Evolutionary conservation across 2,888 invertebrate genomes (phyloP).

Genomic region (Acleris emargana): DNA sequence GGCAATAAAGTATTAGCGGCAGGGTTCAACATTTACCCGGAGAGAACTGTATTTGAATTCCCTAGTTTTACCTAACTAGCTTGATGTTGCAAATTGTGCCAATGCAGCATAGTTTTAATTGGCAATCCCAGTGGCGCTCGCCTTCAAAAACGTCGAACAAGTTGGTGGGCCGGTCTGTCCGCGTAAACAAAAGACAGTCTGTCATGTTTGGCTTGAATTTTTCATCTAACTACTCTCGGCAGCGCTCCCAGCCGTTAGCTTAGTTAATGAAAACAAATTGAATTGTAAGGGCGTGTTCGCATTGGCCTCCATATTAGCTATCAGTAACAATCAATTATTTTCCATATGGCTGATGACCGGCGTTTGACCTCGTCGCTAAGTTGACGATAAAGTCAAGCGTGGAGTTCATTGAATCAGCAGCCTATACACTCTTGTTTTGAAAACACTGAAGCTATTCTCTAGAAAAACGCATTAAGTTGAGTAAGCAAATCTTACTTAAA

Average conservation of each 20-base stretch:
- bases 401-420: no score
- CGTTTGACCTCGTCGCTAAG: no score
- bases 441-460: no score
- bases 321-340: no score
- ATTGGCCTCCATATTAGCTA: no score
- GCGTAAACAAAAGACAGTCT: not conserved
- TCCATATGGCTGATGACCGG: no score
- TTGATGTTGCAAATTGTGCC: not conserved
- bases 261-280: not conserved
- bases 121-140: not conserved
- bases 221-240: not conserved
- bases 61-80: not conserved
- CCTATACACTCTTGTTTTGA: no score
- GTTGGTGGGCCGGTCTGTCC: slow-evolving; percentile 2
- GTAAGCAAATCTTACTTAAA: no score
- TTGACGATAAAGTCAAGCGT: no score
- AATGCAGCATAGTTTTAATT: not conserved
- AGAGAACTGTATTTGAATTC: not conserved
- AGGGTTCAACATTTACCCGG: no score
- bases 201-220: not conserved
- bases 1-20: no score
- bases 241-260: not conserved
- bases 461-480: no score
- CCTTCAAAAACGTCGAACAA: not conserved
- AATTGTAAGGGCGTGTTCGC: not conserved